These are phyloP conservation scores for Aradophagus sp. DNA, from an alignment of 1,140 invertebrate species.

Conservation along the genomic window DNA sequence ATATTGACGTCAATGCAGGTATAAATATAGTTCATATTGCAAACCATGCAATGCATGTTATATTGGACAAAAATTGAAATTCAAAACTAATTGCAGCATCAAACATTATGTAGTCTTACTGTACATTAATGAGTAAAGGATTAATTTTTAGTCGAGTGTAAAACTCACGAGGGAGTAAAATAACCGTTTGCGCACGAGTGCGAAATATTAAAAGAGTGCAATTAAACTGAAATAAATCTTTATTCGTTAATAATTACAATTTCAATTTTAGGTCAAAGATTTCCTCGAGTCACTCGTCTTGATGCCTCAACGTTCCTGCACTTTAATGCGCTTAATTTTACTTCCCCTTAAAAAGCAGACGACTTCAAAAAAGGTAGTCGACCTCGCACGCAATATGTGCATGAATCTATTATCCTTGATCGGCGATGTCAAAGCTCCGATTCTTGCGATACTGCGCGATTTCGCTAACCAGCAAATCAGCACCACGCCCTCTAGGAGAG, in stretches of 20 bases:
- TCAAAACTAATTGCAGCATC: too few relatives aligned
- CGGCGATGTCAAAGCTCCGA: constrained; percentile 69
- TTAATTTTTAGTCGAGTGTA: too few relatives aligned
- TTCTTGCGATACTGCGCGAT: constrained; percentile 68
- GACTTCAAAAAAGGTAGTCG: constrained; percentile 63
- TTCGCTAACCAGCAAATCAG: constrained; percentile 66
- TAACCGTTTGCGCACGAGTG: too few relatives aligned
- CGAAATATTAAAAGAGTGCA: too few relatives aligned
- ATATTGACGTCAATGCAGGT: constrained; percentile 71
- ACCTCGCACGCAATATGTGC: constrained; percentile 69
- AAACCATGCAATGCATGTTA: too few relatives aligned
- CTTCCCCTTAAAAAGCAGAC: constrained; percentile 67
- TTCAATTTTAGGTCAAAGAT: constrained; percentile 63
- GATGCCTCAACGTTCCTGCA: constrained; percentile 72
- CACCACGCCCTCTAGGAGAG: constrained; percentile 58
- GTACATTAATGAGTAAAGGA: too few relatives aligned
- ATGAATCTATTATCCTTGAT: constrained; percentile 68
- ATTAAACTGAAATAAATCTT: too few relatives aligned
- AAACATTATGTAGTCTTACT: too few relatives aligned
- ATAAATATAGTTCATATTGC: constrained; percentile 1
- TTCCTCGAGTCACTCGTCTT: constrained; percentile 68
- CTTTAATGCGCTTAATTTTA: constrained; percentile 70
- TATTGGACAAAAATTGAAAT: too few relatives aligned
- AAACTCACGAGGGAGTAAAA: too few relatives aligned
- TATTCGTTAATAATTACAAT: too few relatives aligned